Evolutionary conservation across 1,140 invertebrate genomes (phyloP), one percentile per base, ranked within the genome.

Genomic region (Calephelis nemesis): DNA sequence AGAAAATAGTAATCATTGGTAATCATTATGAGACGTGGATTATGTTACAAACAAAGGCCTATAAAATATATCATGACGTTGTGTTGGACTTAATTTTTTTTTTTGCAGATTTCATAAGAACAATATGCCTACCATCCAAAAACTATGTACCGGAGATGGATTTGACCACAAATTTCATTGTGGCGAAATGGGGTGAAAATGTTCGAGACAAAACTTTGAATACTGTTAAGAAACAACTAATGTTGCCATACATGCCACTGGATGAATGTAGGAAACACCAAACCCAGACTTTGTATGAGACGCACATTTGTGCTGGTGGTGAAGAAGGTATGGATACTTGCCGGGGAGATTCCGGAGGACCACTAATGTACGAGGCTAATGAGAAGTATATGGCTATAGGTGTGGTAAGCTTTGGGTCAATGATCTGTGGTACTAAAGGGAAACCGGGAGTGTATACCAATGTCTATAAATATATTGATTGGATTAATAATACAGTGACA

Each of bases 141-240:
- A 47, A 67, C 9, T 45, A 74, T 1, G 19, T 39, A 42, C 15
- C 42, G 7, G 50, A 71, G 4, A 62, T 70, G 9, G 10, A 13
- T 11, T n/a, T 30, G 4, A 39, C 11, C 30, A 54, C 63, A 1
- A 79, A 48, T 49, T 92, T 95, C 2, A 92, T 90, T 10, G 94
- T 95, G 0, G 94, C 95, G 0, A 96, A 95, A 5, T 96, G 95
- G 94, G 95, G 95, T 1, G 92, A 75, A 49, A 15, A 63, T 19
- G n/a, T 42, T 9, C 40, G 40, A 15, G 87, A 88, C 1, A 88
- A 92, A 65, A 82, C 30, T 10, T 9, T 19, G 5, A 68, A 13
- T 73, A 74, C n/a, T 65, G 67, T 73, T 0, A 82, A 82, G 67
- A 83, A 79, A 58, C 68, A 74, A 63, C 68, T 80, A 8, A 47